Base-by-base conservation (phyloP, 2,888 invertebrate species). In the Malthinus flaveolus region DNA sequence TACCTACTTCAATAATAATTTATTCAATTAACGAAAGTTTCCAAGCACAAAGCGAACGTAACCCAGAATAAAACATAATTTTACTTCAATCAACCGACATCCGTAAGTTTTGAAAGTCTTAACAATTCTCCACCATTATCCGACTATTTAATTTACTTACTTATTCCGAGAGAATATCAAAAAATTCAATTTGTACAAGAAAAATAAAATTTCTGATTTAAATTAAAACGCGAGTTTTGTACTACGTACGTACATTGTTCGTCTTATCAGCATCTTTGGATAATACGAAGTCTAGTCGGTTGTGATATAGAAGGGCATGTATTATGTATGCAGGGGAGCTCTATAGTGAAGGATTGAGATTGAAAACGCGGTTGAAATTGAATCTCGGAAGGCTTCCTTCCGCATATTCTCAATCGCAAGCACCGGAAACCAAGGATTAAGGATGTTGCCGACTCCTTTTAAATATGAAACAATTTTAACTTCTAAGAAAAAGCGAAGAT, bases 371-470 rank as follows among this genome's bases (percentile, higher is more conserved):
- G 33, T 49, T 55, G 56, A 62, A 63, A 63, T 63, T 63, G 63
- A 63, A 63, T 63, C 63, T 51, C 39, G 39, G 56, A 57, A 50
- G 52, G 55, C 60, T 60, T 63, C 60, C 60, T 61, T 63, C 63
- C 63, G 60, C 58, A 36, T 49, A 56, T 50, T 61, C 57, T 55
- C 52, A 50, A 63, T 63, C 55, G 49, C 55, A 57, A 49, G 49
- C 34, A 56, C 51, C 58, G 60, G 60, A 63, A 63, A 63, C 63
- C 60, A 63, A 60, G 60, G 60, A 63, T 63, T 63, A 63, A 59
- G 60, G 61, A 55, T 57, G 56, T 63, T 58, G 54, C 54, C 49
- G 31, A 54, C 39, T 23, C 39, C 39, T 42, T 42, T 42, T 42
- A 42, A 15, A 9, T 42, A 3, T 23, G 39, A 42, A 39, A 39